A percentile compares a stretch with the other conserved stretches of the same genome.
Evolutionary conservation across 2,113 vertebrate genomes (phyloP).

Genomic region (Peucedramus taeniatus): DNA sequence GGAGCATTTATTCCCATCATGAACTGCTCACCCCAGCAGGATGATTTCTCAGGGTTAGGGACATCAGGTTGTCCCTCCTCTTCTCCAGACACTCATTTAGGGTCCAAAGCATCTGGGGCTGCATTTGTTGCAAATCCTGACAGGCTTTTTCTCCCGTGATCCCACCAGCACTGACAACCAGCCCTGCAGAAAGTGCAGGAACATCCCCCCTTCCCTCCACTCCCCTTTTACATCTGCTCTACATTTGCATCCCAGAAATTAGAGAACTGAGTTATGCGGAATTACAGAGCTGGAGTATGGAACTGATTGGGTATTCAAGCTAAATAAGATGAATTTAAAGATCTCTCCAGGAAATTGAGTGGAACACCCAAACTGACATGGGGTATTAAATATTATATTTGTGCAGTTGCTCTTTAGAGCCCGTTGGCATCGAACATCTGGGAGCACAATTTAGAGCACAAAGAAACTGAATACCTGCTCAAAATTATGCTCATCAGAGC

Average conservation of each 20-base stretch:
- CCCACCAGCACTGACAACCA: not conserved
- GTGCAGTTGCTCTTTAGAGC: constrained; percentile 47
- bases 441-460: constrained; percentile 51
- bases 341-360: constrained; percentile 83
- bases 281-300: constrained; percentile 59
- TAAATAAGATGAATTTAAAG: constrained; percentile 72
- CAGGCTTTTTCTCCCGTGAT: not conserved
- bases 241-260: constrained; percentile 78
- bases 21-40: not conserved
- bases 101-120: not conserved
- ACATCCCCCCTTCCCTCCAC: constrained; percentile 45
- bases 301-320: constrained; percentile 72
- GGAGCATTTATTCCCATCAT: not conserved
- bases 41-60: not conserved
- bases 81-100: not conserved
- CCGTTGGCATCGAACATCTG: constrained; percentile 74
- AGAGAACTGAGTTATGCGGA: constrained; percentile 68
- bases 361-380: constrained; percentile 80
- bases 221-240: constrained; percentile 78
- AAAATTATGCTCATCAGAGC: constrained; percentile 72
- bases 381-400: constrained; percentile 74
- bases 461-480: constrained; percentile 76
- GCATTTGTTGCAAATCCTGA: not conserved
- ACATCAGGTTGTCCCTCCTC: not conserved
- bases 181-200: constrained; percentile 28